phyloP scores from a whole-genome alignment of 2,888 invertebrate genomes.

The Rhyacophila evoluta region DNA sequence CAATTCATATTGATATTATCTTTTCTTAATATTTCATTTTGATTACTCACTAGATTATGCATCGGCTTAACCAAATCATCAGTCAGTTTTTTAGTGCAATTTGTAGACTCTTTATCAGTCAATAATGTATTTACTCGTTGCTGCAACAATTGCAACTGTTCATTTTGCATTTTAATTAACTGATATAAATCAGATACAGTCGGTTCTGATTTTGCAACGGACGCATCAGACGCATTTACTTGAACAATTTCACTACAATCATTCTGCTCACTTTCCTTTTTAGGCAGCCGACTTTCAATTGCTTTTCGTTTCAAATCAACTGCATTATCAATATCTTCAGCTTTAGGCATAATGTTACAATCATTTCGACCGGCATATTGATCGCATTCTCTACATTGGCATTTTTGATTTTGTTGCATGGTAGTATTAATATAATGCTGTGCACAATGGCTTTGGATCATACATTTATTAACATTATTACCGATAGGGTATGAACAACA shows the following conservation, averaged over 20 bases:
- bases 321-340: constrained; percentile 29
- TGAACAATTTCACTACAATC: background rate
- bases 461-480: background rate
- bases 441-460: background rate
- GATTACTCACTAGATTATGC: background rate
- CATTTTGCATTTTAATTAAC: constrained; percentile 76
- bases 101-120: constrained; percentile 55
- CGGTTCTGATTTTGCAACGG: constrained; percentile 61
- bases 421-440: background rate
- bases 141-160: constrained; percentile 74
- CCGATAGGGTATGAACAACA: background rate
- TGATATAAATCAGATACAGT: constrained; percentile 73
- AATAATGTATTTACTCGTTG: constrained; percentile 74
- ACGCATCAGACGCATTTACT: background rate
- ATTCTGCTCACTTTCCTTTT: background rate
- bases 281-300: constrained; percentile 25
- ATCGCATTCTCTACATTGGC: background rate
- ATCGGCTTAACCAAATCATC: background rate
- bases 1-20: constrained; percentile 38
- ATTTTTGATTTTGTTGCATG: background rate
- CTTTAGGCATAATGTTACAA: background rate
- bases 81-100: background rate
- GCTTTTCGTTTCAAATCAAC: constrained; percentile 39
- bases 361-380: background rate
- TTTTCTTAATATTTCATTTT: background rate